Conservation (phyloP, 1,140 invertebrate genomes). For the Bombus superbus region DNA sequence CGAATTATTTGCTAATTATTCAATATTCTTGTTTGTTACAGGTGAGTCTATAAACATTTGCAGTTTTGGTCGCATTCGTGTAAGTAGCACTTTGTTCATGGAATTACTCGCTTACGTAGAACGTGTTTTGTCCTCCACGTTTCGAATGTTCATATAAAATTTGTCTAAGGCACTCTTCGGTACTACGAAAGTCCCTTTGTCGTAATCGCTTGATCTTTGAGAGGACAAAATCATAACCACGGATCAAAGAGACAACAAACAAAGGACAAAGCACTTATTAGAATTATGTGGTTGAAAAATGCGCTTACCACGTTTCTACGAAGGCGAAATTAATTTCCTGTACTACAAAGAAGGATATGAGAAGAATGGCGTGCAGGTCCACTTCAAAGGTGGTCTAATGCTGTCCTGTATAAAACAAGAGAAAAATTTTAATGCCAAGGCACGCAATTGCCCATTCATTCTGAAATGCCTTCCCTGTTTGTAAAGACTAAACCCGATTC, state of each 20-base stretch:
- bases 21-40: conserved; percentile 49
- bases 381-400: conserved; percentile 48
- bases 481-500: neutral
- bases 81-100: conserved; percentile 10
- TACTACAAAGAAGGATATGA: conserved; percentile 25
- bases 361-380: conserved; percentile 43
- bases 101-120: neutral
- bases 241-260: conserved; percentile 34
- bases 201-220: neutral
- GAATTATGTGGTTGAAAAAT: conserved; percentile 57
- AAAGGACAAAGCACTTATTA: conserved; percentile 49
- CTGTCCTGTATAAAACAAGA: neutral
- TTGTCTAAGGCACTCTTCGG: too few relatives aligned
- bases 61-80: neutral
- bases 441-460: neutral
- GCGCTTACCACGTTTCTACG: conserved; percentile 12
- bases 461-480: neutral
- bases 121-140: too few relatives aligned
- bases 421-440: neutral
- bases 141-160: neutral
- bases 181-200: neutral
- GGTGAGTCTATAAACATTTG: conserved; percentile 38
- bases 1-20: neutral
- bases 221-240: neutral
- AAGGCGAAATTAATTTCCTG: conserved; percentile 52